A percentile compares a stretch with the other conserved stretches of the same genome.
Evolutionary conservation across 2,888 invertebrate species (phyloP).

Genomic region (Alitta virens): DNA sequence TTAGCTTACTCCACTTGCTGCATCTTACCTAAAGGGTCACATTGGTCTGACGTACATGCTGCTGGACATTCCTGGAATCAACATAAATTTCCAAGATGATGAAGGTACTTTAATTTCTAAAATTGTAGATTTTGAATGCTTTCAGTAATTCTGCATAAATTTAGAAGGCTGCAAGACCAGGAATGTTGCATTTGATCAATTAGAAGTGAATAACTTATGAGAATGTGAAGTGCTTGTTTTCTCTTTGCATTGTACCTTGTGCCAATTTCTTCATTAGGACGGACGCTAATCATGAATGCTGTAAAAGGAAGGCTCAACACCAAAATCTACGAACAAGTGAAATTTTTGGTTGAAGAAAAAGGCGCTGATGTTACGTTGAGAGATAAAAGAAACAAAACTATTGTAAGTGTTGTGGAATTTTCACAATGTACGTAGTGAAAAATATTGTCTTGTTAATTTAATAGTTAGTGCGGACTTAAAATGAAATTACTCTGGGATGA

Average conservation of each 20-base stretch:
- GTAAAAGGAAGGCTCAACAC: not conserved
- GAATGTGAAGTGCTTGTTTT: no score
- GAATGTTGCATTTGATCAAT: no score
- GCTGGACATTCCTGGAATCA: slow-evolving; percentile 55
- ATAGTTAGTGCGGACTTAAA: no score
- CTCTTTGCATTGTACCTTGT: not conserved
- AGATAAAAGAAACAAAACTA: not conserved
- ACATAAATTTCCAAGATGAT: slow-evolving; percentile 58
- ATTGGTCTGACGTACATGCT: slow-evolving; percentile 58
- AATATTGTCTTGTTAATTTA: no score
- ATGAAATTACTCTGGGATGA: no score
- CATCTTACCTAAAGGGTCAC: slow-evolving; percentile 61
- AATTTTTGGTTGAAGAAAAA: not conserved
- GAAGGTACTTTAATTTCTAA: slow-evolving; percentile 43
- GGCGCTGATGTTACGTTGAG: not conserved
- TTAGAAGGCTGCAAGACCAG: no score
- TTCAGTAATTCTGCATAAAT: no score
- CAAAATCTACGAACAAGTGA: not conserved
- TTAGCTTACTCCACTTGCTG: slow-evolving; percentile 59
- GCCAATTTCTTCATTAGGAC: not conserved
- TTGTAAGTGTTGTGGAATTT: not conserved
- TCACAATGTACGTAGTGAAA: no score
- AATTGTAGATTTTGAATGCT: no score
- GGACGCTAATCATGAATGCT: not conserved
- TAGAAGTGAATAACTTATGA: no score